phyloP scores from a whole-genome alignment of 2,888 invertebrate genomes.

The Parelbella ahira region DNA sequence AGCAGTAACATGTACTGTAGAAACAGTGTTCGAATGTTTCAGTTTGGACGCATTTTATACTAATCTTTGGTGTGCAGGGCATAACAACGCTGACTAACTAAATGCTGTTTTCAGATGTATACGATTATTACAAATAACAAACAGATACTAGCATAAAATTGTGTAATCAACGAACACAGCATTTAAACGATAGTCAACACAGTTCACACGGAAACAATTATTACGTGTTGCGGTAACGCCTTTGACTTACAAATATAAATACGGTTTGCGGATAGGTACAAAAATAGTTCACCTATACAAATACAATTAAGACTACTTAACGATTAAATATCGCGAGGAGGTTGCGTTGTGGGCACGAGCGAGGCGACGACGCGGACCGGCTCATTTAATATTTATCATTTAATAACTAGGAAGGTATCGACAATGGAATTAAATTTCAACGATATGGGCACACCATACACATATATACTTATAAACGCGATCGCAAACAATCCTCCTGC shows the following conservation, averaged over 20 bases:
- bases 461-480: conserved; percentile 2
- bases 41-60: conserved; percentile 55
- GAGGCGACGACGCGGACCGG: no score
- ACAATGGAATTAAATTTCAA: no score
- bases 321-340: conserved; percentile 75
- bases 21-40: no score
- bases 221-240: conserved; percentile 68
- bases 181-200: conserved; percentile 42
- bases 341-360: no score
- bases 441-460: no score
- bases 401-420: no score
- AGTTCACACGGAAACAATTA: conserved; percentile 52
- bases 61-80: conserved; percentile 78
- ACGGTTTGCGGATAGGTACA: conserved; percentile 75
- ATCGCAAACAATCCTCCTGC: conserved; percentile 41
- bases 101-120: conserved; percentile 38
- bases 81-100: conserved; percentile 56
- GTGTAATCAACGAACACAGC: conserved; percentile 34
- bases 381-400: no score
- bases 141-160: conserved; percentile 26
- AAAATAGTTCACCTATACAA: conserved; percentile 78
- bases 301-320: conserved; percentile 79
- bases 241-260: conserved; percentile 62
- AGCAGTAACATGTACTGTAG: no score
- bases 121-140: conserved; percentile 30